phyloP scores from a whole-genome alignment of 2,888 invertebrate genomes.

The Melipona bicolor region DNA sequence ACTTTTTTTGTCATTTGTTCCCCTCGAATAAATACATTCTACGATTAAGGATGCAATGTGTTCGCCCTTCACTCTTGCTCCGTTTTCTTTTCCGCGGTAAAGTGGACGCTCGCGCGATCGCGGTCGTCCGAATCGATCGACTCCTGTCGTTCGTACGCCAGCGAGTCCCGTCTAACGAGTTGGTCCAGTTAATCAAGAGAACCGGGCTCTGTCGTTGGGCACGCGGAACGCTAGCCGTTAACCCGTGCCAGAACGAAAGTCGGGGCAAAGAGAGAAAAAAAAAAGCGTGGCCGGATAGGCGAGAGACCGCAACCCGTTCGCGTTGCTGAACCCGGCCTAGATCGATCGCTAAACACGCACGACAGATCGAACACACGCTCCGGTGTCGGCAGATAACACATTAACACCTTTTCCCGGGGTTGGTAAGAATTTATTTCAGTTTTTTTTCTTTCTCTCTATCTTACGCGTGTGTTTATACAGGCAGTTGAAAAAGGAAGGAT shows the following conservation, averaged over 20 bases:
- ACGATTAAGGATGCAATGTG: conserved; percentile 62
- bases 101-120: neutral
- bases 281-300: conserved; percentile 51
- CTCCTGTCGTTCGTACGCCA: conserved; percentile 16
- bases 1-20: conserved; percentile 17
- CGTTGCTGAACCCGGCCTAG: conserved; percentile 50
- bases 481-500: neutral
- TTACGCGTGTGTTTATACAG: neutral
- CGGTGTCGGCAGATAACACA: conserved; percentile 82
- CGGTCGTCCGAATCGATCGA: conserved; percentile 31
- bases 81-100: conserved; percentile 18
- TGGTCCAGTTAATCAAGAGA: conserved; percentile 51
- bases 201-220: conserved; percentile 47
- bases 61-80: conserved; percentile 63
- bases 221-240: conserved; percentile 50
- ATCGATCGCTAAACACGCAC: conserved; percentile 46
- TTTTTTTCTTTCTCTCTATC: neutral
- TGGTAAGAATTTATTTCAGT: conserved; percentile 79
- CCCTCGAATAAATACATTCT: conserved; percentile 65
- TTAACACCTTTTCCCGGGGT: conserved; percentile 78
- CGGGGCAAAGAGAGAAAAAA: neutral
- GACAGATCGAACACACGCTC: conserved; percentile 63
- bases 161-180: conserved; percentile 49
- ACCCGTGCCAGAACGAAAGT: conserved; percentile 52
- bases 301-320: conserved; percentile 51